These are phyloP conservation scores for Malacoctenus gilli DNA, from an alignment of 2,797 vertebrate species.

Conservation along the genomic window DNA sequence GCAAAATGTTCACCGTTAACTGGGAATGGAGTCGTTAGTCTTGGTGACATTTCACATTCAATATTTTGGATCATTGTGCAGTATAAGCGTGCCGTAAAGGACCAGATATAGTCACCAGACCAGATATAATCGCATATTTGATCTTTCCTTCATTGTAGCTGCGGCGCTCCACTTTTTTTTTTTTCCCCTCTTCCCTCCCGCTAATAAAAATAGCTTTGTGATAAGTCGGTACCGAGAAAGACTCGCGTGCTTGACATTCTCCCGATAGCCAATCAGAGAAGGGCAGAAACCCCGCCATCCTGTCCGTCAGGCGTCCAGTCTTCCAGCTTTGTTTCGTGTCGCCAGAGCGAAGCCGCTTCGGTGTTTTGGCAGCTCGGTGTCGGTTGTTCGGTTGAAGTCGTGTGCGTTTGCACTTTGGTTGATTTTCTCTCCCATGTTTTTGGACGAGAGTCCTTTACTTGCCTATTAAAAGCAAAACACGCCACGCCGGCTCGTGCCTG, in stretches of 20 bases:
- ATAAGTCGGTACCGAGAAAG: constrained; percentile 24
- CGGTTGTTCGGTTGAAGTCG: too few species aligned
- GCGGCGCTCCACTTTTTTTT: constrained; percentile 33
- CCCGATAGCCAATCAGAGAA: constrained; percentile 37
- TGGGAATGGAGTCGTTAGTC: constrained; percentile 75
- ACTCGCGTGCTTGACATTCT: constrained; percentile 46
- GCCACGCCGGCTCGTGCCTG: constrained; percentile 16
- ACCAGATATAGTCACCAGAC: constrained; percentile 62
- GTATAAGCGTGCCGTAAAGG: constrained; percentile 62
- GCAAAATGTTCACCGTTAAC: constrained; percentile 63
- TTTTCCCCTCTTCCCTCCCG: too few species aligned
- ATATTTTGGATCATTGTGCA: constrained; percentile 75
- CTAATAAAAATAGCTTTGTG: constrained; percentile 43
- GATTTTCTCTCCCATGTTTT: constrained; percentile 18
- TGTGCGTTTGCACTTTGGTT: too few species aligned
- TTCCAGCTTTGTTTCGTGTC: constrained; percentile 55
- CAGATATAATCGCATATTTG: constrained; percentile 62
- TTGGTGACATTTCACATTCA: constrained; percentile 76
- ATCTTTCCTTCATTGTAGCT: constrained; percentile 56
- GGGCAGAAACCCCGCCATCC: constrained; percentile 35
- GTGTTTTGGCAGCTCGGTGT: constrained; percentile 26
- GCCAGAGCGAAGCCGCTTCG: constrained; percentile 18
- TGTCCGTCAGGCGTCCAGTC: constrained; percentile 50
- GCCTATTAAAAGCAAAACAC: constrained; percentile 20
- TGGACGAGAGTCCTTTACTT: constrained; percentile 6